Evolutionary conservation across 2,888 invertebrate genomes (phyloP).

Genomic region (Drosophila heteroneura): DNA sequence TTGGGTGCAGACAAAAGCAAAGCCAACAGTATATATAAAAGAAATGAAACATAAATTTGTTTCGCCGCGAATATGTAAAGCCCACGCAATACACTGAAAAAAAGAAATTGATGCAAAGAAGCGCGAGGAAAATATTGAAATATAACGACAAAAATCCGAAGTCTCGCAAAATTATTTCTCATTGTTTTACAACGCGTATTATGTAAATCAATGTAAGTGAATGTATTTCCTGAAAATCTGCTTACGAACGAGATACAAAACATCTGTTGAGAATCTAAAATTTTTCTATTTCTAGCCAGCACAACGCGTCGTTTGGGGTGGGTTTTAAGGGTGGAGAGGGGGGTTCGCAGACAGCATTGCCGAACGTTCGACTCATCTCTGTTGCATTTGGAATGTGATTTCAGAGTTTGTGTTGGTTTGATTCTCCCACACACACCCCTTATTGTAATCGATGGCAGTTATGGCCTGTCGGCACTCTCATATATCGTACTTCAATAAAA

Average conservation of each 20-base stretch:
- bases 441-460: slow-evolving; percentile 26
- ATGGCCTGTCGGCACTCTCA: slow-evolving; percentile 52
- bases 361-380: slow-evolving; percentile 23
- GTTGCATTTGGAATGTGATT: slow-evolving; percentile 66
- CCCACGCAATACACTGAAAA: slow-evolving; percentile 7
- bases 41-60: slow-evolving; percentile 9
- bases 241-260: slow-evolving; percentile 55
- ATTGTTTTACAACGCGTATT: slow-evolving; percentile 44
- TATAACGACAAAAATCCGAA: slow-evolving; percentile 29
- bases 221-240: slow-evolving; percentile 67
- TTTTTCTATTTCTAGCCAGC: slow-evolving; percentile 41
- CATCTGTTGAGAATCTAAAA: slow-evolving; percentile 73
- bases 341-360: background rate
- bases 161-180: slow-evolving; percentile 4
- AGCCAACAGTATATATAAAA: slow-evolving; percentile 21
- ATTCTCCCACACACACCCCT: background rate
- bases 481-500: slow-evolving; percentile 68
- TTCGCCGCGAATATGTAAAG: slow-evolving; percentile 12
- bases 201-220: slow-evolving; percentile 72
- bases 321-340: background rate
- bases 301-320: background rate
- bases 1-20: slow-evolving; percentile 37
- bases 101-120: slow-evolving; percentile 10
- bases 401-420: slow-evolving; percentile 57
- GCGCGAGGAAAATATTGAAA: slow-evolving; percentile 39